A percentile compares a stretch with the other conserved stretches of the same genome.
Evolutionary conservation across 1,140 invertebrate genomes (phyloP).

Genomic region (Drosophila gunungcola): DNA sequence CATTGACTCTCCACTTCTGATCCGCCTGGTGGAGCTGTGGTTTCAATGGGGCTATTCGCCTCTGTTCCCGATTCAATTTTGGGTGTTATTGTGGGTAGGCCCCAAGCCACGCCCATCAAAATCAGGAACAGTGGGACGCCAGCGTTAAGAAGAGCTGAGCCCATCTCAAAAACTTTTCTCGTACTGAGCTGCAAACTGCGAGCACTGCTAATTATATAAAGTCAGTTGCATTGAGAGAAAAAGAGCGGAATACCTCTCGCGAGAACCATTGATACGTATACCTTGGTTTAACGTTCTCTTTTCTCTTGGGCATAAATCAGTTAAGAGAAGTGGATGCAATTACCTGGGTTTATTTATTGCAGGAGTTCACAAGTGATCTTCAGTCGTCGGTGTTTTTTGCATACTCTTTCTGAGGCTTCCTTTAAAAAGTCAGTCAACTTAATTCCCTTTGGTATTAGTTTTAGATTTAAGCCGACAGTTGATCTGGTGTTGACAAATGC

Average conservation of each 20-base stretch:
- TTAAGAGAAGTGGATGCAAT: neutral
- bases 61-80: neutral
- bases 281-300: neutral
- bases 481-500: too few species aligned
- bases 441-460: too few species aligned
- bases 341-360: too few species aligned
- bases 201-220: neutral
- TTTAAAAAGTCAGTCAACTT: too few species aligned
- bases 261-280: neutral
- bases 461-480: too few species aligned
- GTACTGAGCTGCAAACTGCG: slow-evolving; percentile 16
- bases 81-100: slow-evolving; percentile 1
- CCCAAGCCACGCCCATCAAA: slow-evolving; percentile 7
- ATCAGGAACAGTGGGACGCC: slow-evolving; percentile 1
- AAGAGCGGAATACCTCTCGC: neutral
- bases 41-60: neutral
- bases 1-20: neutral
- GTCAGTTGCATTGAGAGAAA: neutral
- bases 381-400: too few species aligned
- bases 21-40: neutral
- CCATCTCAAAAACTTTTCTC: slow-evolving; percentile 16
- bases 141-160: neutral
- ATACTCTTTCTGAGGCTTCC: too few species aligned
- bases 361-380: too few species aligned
- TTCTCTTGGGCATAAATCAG: neutral